Evolutionary conservation across 2,113 vertebrate genomes (phyloP).

Genomic region (Odobenus rosmarus): DNA sequence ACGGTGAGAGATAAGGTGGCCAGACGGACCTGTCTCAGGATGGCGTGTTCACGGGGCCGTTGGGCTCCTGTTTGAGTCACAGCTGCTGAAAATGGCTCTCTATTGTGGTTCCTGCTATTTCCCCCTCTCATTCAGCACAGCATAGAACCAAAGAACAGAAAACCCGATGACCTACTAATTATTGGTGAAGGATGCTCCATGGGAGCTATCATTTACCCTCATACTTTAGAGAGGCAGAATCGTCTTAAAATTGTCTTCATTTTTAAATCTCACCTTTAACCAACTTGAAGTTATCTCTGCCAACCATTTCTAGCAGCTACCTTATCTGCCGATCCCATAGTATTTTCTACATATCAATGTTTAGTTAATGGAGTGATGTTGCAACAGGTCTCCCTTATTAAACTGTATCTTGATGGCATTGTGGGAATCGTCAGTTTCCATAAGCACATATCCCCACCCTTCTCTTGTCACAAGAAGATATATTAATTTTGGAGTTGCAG

Average conservation of each 20-base stretch:
- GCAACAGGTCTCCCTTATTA: constrained; percentile 68
- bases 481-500: constrained; percentile 69
- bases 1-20: background rate
- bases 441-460: background rate
- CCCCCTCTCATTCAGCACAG: background rate
- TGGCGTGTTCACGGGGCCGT: background rate
- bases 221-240: constrained; percentile 62
- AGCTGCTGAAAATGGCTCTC: fast-evolving
- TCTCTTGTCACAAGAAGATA: constrained; percentile 76
- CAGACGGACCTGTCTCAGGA: constrained; percentile 18
- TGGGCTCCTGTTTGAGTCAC: background rate
- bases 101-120: background rate
- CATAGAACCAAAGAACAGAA: background rate
- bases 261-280: constrained; percentile 20
- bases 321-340: constrained; percentile 54
- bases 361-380: constrained; percentile 75
- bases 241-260: constrained; percentile 22
- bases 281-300: constrained; percentile 46
- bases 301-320: constrained; percentile 43
- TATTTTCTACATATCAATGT: constrained; percentile 69
- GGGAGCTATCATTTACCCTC: background rate
- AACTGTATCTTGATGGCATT: constrained; percentile 78
- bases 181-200: constrained; percentile 26
- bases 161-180: background rate
- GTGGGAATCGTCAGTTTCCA: constrained; percentile 66